Conservation (phyloP, 2,113 vertebrate genomes). For the Eupsittula cactorum region DNA sequence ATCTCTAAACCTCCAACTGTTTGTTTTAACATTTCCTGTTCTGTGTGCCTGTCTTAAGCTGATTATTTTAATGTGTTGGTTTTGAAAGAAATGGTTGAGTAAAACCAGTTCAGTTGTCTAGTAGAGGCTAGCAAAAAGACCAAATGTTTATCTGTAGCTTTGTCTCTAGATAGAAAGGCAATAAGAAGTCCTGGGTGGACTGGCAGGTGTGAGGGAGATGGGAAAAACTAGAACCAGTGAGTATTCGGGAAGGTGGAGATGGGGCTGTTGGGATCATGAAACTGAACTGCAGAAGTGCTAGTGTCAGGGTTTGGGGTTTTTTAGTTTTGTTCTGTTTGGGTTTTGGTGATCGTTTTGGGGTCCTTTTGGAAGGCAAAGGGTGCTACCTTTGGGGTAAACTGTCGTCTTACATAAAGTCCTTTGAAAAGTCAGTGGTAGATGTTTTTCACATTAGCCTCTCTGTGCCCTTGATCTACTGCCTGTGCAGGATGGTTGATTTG, state of each 20-base stretch:
- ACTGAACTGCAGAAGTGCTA: neutral
- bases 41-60: neutral
- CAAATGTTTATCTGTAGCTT: neutral
- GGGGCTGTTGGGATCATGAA: neutral
- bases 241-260: neutral
- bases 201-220: neutral
- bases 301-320: neutral
- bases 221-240: neutral
- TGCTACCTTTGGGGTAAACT: neutral
- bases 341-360: neutral
- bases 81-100: neutral
- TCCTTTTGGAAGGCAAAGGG: neutral
- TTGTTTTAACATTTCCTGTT: slow-evolving; percentile 45
- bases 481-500: neutral
- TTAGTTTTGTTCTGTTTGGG: neutral
- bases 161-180: neutral
- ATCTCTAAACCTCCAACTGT: slow-evolving; percentile 10
- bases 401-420: neutral
- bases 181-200: neutral
- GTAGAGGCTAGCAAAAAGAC: neutral
- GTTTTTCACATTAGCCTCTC: neutral
- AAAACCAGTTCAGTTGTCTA: neutral
- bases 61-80: neutral
- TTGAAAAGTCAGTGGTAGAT: neutral
- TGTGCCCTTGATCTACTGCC: neutral